Conservation (phyloP, 1,140 invertebrate genomes). For the Brachionus asplanchnoidis region DNA sequence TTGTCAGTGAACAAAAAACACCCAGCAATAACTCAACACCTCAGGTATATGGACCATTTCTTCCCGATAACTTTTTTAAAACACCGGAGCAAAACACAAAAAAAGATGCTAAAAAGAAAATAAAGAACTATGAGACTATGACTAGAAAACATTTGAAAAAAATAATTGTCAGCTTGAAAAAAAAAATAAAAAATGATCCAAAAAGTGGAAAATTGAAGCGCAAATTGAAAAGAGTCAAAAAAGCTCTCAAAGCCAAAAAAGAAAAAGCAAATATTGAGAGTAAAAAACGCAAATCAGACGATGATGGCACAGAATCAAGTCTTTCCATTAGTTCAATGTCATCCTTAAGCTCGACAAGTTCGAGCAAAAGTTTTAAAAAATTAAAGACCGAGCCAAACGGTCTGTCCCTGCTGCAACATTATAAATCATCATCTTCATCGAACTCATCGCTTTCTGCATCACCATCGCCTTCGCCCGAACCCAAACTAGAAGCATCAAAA, state of each 20-base stretch:
- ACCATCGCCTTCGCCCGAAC: constrained; percentile 28
- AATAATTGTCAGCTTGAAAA: not conserved
- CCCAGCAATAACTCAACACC: not conserved
- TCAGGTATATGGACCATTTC: not conserved
- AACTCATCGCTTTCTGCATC: not conserved
- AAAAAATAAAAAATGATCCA: not conserved
- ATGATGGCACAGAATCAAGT: not conserved
- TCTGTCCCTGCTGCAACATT: not conserved
- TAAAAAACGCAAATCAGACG: constrained; percentile 1
- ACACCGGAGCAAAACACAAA: not conserved
- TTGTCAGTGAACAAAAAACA: not conserved
- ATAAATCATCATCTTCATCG: not conserved
- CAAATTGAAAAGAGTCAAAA: constrained; percentile 23
- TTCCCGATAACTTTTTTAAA: not conserved
- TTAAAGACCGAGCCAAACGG: constrained; percentile 17
- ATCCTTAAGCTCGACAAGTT: not conserved
- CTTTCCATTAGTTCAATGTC: not conserved
- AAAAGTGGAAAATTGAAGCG: not conserved
- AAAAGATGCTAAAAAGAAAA: not conserved
- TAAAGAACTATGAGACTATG: constrained; percentile 4
- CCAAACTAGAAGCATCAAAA: not conserved
- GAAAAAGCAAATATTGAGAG: not conserved
- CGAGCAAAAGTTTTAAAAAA: constrained; percentile 2
- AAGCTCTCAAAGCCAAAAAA: not conserved
- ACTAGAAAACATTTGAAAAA: not conserved